Evolutionary conservation across 2,113 vertebrate species (phyloP).

Genomic region (Trematomus loennbergii): DNA sequence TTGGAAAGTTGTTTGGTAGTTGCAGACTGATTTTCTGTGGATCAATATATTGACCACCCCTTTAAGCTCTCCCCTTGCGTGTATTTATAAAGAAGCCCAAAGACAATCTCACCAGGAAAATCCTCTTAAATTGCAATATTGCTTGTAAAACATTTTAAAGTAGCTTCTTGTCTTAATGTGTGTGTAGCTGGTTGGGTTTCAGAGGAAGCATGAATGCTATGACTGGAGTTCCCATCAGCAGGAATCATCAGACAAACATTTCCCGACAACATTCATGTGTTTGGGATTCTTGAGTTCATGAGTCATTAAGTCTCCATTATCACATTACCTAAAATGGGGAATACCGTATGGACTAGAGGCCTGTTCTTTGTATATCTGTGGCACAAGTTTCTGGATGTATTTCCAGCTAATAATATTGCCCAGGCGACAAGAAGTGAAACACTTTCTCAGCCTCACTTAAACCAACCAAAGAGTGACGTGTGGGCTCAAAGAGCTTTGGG

Average conservation of each 20-base stretch:
- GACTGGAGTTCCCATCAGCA: constrained; percentile 10
- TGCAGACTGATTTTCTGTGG: not conserved
- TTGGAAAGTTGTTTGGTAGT: not conserved
- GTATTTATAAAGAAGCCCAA: not conserved
- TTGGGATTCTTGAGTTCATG: constrained; percentile 42
- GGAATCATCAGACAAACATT: constrained; percentile 26
- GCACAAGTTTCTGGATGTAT: constrained; percentile 2
- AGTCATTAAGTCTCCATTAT: constrained; percentile 43
- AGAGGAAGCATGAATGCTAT: not conserved
- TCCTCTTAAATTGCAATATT: not conserved
- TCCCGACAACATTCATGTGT: constrained; percentile 27
- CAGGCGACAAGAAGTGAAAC: constrained; percentile 11
- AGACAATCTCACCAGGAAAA: not conserved
- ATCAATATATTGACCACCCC: not conserved
- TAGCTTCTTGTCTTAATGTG: not conserved
- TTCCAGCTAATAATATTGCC: constrained; percentile 15
- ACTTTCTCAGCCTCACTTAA: constrained; percentile 16
- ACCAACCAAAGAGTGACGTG: constrained; percentile 19
- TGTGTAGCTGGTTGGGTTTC: not conserved
- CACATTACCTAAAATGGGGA: constrained; percentile 25
- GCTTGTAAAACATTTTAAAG: not conserved
- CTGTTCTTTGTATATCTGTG: not conserved
- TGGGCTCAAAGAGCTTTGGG: constrained; percentile 17
- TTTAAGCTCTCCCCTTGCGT: not conserved
- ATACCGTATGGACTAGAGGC: constrained; percentile 5